Base-by-base conservation (phyloP, 2,888 invertebrate genomes). In the Epiperipatus broadwayi region DNA sequence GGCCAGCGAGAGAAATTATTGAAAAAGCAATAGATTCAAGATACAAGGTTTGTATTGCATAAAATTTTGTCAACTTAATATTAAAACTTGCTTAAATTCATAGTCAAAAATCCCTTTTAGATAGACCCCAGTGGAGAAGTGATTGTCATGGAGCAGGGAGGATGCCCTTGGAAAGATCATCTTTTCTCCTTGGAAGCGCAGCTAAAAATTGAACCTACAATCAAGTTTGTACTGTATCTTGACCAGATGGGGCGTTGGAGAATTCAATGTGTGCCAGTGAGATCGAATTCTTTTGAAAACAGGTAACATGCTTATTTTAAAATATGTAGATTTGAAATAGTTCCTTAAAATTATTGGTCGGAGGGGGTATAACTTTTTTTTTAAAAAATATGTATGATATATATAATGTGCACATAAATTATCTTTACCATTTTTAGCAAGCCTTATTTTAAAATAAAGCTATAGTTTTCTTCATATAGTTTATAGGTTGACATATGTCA, bases 161-260 rank as follows among this genome's bases (percentile, higher is more conserved):
- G 71, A 3, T 75, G 76, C 50, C 89, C 93, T 0, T 97, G 91
- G 91, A 83, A 83, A 53, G 75, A 80, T 39, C 91, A 93, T 58
- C 64, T 93, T 34, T 73, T 73, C 50, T 68, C 71, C 31, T 54
- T 95, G 38, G 95, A 97, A 63, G 67, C 70, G 41, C 77, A 78
- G 52, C 55, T 73, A 49, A 64, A 64, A 0, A 58, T 80, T 4
- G 62, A 65, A 3, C 68, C 71, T 4, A 54, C 66, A 30, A 66
- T 78, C 2, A 77, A 79, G 53, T 78, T 72, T 62, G 71, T 73
- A 0, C 53, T 87, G 29, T 89, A 75, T 53, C 58, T 64, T 0
- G 78, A 78, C 51, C 61, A 61, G 31, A 55, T 50, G 35, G 56
- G 53, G 2, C 67, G 67, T 1, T 95, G 83, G 79, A 67, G 91